Evolutionary conservation across 1,140 invertebrate species (phyloP), one percentile per base, ranked within the genome.

Genomic region (Bursaphelenchus mucronatus): DNA sequence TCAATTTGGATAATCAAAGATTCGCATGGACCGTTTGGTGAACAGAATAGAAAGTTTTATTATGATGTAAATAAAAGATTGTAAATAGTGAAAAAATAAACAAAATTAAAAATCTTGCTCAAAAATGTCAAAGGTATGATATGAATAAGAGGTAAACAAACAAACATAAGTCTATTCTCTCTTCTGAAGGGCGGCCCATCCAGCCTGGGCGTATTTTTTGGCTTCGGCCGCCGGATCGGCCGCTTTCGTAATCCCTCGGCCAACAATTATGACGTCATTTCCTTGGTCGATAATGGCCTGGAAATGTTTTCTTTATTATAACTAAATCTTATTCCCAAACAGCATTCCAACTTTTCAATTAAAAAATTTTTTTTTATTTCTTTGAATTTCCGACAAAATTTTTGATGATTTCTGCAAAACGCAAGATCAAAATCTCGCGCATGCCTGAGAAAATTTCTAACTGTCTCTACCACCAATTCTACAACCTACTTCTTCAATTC

Each of bases 191-290:
- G 62, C 64, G 11, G 40, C 62, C 71, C 71, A 69, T 55, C 50
- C 58, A 5, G 58, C 62, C 30, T 63, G 19, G 39, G 61, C 44
- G 53, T 73, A 73, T 39, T 39, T 41, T n/a, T 41, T 9, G 45
- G 69, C 75, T 54, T 71, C 74, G 44, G 68, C 74, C 13, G 30
- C 65, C 15, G 56, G 10, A 52, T 73, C 61, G 10, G 45, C 30
- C 10, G 74, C 70, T 51, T 43, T 52, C 2, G 68, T 73, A 56
- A 74, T 74, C 3, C 75, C 71, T 19, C 71, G 63, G 15, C 71
- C 71, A 10, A 74, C 71, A 53, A 74, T 67, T 1, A 74, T 66
- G 41, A 74, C 76, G 49, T 74, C 71, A 56, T 74, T 71, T 46
- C 67, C 71, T 52, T 74, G 74, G n/a, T 54, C 41, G 10, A 10